phyloP scores from a whole-genome alignment of 2,888 invertebrate species.

The Aphodius granarius region DNA sequence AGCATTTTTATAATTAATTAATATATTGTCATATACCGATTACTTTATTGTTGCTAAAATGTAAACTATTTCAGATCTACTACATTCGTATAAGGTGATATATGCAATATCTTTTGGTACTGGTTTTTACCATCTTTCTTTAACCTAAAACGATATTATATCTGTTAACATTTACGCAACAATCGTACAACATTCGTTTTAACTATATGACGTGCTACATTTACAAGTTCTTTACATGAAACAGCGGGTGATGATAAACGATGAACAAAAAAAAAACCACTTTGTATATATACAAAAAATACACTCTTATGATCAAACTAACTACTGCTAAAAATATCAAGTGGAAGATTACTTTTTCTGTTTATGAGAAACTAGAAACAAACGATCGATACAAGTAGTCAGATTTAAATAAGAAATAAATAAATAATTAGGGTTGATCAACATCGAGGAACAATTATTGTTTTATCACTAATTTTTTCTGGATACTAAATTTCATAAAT shows the following conservation, averaged over 20 bases:
- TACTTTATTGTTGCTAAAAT: conserved; percentile 42
- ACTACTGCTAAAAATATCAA: background rate
- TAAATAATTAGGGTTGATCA: conserved; percentile 26
- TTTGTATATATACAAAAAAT: conserved; percentile 22
- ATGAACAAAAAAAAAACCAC: background rate
- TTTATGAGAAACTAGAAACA: background rate
- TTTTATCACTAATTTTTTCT: conserved; percentile 28
- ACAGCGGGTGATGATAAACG: conserved; percentile 28
- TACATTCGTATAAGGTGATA: conserved; percentile 6
- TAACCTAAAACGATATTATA: conserved; percentile 5
- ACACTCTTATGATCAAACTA: conserved; percentile 1
- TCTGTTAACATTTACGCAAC: conserved; percentile 34
- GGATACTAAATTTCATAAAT: conserved; percentile 25
- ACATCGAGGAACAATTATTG: conserved; percentile 25
- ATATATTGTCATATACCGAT: conserved; percentile 52
- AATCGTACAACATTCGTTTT: conserved; percentile 27
- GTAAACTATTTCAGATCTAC: conserved; percentile 31
- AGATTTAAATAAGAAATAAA: conserved; percentile 25
- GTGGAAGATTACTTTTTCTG: conserved; percentile 14
- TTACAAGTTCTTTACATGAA: conserved; percentile 24
- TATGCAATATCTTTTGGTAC: conserved; percentile 17
- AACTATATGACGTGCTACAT: conserved; percentile 29
- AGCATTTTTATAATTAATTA: conserved; percentile 43
- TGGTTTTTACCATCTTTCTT: conserved; percentile 4
- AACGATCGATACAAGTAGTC: background rate